Conservation (phyloP, 2,113 vertebrate species). For the Rhabdomys dilectus region DNA sequence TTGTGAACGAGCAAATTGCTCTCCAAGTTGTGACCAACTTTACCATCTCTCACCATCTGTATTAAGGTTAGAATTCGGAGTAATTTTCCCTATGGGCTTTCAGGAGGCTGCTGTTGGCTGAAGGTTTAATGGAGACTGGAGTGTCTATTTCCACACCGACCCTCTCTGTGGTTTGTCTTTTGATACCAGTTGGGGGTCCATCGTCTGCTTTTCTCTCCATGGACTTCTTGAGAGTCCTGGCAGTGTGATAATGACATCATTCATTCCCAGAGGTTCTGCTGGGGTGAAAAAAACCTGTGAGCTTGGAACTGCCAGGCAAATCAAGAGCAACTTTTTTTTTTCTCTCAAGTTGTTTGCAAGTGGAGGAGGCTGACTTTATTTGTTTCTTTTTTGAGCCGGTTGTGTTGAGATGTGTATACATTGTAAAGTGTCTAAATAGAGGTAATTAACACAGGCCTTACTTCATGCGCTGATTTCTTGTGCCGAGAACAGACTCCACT, state of each 20-base stretch:
- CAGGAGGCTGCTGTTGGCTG: not conserved
- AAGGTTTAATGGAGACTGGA: not conserved
- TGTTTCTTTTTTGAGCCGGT: not conserved
- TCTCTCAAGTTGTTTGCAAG: not conserved
- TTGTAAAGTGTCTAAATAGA: not conserved
- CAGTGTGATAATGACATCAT: not conserved
- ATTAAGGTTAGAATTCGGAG: not conserved
- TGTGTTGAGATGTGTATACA: not conserved
- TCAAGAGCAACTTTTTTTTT: not conserved
- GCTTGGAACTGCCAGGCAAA: not conserved
- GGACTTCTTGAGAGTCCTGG: not conserved
- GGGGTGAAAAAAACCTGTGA: not conserved
- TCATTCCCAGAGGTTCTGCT: not conserved
- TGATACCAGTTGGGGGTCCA: not conserved
- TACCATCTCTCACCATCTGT: not conserved
- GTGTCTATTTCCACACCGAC: not conserved
- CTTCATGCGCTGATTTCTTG: not conserved
- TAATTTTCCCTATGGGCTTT: not conserved
- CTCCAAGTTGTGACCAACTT: not conserved
- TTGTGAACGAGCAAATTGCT: not conserved
- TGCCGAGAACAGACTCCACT: not conserved
- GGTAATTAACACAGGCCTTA: not conserved
- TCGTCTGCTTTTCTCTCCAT: not conserved
- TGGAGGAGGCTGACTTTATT: conserved; percentile 22
- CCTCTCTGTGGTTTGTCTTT: not conserved